Percentiles rank a stretch among this genome's conserved stretches.
Conservation (phyloP, 2,113 vertebrate species). For the Phodopus roborovskii region DNA sequence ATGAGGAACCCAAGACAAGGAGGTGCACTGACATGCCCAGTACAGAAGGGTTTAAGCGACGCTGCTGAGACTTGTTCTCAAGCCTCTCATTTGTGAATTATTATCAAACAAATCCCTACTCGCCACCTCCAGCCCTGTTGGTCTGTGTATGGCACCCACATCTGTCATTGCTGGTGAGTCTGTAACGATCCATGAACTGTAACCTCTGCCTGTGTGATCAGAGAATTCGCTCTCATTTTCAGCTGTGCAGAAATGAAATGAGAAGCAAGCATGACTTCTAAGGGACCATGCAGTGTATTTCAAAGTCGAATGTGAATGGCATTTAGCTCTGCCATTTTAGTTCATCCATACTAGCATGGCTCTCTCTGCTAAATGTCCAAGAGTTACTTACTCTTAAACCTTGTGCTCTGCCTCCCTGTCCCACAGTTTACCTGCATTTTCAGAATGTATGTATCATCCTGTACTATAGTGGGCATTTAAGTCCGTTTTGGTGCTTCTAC, state of each 20-base stretch:
- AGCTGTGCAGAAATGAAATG: slow-evolving; percentile 23
- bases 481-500: slow-evolving; percentile 35
- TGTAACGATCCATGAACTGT: neutral
- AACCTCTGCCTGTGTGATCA: slow-evolving; percentile 5
- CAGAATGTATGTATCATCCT: neutral
- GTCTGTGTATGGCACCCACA: neutral
- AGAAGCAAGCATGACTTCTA: neutral
- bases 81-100: neutral
- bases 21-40: neutral
- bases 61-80: neutral
- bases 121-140: neutral
- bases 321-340: neutral
- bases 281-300: neutral
- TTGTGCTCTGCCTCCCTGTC: neutral
- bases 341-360: neutral
- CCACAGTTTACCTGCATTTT: slow-evolving; percentile 50
- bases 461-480: slow-evolving; percentile 44
- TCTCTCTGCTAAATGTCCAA: neutral
- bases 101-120: slow-evolving; percentile 24
- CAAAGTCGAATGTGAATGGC: slow-evolving; percentile 26
- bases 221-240: slow-evolving; percentile 41
- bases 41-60: neutral
- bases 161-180: neutral
- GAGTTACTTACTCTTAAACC: slow-evolving; percentile 39
- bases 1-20: slow-evolving; percentile 3